Conservation (phyloP, 1,140 invertebrate genomes). For the Drosophila novamexicana region DNA sequence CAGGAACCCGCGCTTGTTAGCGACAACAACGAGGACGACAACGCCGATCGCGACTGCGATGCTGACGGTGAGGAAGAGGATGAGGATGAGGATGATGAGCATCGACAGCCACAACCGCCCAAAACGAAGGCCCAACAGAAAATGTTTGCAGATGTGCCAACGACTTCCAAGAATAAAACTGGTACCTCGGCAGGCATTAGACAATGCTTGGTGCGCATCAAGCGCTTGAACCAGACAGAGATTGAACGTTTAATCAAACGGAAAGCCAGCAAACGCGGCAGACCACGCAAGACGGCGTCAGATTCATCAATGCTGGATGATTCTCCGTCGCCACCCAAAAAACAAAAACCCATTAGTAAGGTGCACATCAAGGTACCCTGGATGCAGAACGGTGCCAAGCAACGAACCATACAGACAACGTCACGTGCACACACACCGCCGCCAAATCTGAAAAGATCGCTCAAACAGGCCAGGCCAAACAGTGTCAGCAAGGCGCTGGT, state of each 20-base stretch:
- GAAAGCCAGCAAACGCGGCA: slow-evolving; percentile 2
- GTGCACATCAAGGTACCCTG: slow-evolving; percentile 43
- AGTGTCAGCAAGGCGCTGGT: no score
- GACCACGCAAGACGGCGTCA: not conserved
- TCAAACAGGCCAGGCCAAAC: not conserved
- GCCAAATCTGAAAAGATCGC: slow-evolving; percentile 5
- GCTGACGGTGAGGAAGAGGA: not conserved
- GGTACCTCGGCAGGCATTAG: not conserved
- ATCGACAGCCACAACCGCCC: slow-evolving; percentile 12
- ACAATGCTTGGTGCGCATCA: slow-evolving; percentile 13
- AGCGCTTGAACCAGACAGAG: slow-evolving; percentile 11
- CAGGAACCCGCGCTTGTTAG: not conserved
- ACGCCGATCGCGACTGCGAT: not conserved
- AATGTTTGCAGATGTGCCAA: slow-evolving; percentile 52
- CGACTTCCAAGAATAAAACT: not conserved
- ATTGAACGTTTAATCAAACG: slow-evolving; percentile 2
- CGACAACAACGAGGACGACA: not conserved
- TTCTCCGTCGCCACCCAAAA: slow-evolving; percentile 19
- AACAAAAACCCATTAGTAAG: slow-evolving; percentile 21
- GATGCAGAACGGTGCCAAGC: slow-evolving; percentile 28
- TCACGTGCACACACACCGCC: slow-evolving; percentile 42
- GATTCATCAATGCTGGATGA: not conserved
- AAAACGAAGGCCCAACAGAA: slow-evolving; percentile 69
- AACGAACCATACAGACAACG: not conserved
- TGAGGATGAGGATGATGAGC: not conserved